phyloP scores from a whole-genome alignment of 1,140 invertebrate species.

The Caligus rogercresseyi region DNA sequence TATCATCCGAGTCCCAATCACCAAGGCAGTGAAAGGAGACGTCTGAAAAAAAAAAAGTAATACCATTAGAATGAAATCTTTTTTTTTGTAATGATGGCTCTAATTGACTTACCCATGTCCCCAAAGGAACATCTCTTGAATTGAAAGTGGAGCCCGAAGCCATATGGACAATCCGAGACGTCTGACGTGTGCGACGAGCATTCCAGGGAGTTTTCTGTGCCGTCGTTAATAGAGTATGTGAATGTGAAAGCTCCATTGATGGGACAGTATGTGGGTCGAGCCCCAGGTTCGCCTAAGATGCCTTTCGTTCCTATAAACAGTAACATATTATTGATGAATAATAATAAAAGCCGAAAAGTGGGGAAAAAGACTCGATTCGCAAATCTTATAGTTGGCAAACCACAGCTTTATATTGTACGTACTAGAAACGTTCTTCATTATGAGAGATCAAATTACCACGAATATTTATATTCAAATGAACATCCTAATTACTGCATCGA shows the following conservation, averaged over 20 bases:
- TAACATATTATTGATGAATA: neutral
- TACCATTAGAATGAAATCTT: conserved; percentile 21
- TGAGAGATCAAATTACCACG: too few species aligned
- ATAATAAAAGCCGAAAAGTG: neutral
- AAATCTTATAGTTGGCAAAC: neutral
- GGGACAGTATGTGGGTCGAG: conserved; percentile 42
- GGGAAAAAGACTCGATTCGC: neutral
- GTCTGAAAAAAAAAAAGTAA: conserved; percentile 34
- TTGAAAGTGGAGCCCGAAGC: conserved; percentile 38
- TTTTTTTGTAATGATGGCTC: neutral
- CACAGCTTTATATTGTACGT: too few species aligned
- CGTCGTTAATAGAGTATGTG: conserved; percentile 40
- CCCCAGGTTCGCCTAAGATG: conserved; percentile 18
- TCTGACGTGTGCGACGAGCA: conserved; percentile 38
- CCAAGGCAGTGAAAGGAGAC: conserved; percentile 47
- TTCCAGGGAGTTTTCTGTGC: conserved; percentile 33
- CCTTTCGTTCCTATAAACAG: conserved; percentile 21
- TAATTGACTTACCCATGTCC: conserved; percentile 33
- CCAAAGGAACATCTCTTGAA: conserved; percentile 41
- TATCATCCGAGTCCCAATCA: conserved; percentile 38
- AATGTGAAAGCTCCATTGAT: conserved; percentile 45
- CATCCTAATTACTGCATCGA: too few species aligned
- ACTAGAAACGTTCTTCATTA: too few species aligned
- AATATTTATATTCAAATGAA: too few species aligned
- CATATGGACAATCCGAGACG: conserved; percentile 44